Conservation (phyloP, 1,140 invertebrate species). For the Zaprionus tsacasi region DNA sequence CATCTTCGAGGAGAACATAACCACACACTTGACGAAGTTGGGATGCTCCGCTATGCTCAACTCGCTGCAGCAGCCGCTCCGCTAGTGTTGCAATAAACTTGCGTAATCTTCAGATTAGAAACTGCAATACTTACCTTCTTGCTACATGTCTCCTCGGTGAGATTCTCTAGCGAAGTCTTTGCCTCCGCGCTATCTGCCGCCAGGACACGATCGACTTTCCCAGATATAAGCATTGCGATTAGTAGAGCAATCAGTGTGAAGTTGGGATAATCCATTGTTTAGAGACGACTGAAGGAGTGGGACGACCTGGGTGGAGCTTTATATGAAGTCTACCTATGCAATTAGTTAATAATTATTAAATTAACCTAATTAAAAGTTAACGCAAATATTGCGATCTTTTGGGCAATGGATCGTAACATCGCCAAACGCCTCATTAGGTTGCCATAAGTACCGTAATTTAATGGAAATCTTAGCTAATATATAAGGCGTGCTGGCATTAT, state of each 20-base stretch:
- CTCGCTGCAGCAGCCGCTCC: conserved; percentile 55
- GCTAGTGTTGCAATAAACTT: conserved; percentile 18
- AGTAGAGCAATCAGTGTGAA: conserved; percentile 17
- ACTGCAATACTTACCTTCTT: conserved; percentile 30
- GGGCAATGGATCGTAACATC: conserved; percentile 33
- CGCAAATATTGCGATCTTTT: background rate
- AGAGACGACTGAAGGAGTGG: conserved; percentile 19
- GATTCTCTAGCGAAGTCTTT: background rate
- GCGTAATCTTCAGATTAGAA: background rate
- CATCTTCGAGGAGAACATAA: conserved; percentile 52
- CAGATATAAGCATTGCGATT: background rate
- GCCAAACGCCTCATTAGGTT: conserved; percentile 21
- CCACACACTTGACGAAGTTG: conserved; percentile 52
- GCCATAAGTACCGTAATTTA: background rate
- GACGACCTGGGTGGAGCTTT: conserved; percentile 24
- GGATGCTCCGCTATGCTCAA: conserved; percentile 49
- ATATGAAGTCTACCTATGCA: conserved; percentile 56
- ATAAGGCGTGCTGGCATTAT: conserved; percentile 19
- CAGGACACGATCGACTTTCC: background rate
- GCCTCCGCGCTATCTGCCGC: conserved; percentile 12
- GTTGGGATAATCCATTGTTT: conserved; percentile 33
- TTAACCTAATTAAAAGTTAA: conserved; percentile 11
- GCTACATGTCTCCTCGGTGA: conserved; percentile 40
- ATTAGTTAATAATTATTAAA: conserved; percentile 11
- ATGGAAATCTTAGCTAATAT: background rate